Evolutionary conservation across 2,113 vertebrate genomes (phyloP), one percentile per base, ranked within the genome.

Genomic region (Blennius ocellaris): DNA sequence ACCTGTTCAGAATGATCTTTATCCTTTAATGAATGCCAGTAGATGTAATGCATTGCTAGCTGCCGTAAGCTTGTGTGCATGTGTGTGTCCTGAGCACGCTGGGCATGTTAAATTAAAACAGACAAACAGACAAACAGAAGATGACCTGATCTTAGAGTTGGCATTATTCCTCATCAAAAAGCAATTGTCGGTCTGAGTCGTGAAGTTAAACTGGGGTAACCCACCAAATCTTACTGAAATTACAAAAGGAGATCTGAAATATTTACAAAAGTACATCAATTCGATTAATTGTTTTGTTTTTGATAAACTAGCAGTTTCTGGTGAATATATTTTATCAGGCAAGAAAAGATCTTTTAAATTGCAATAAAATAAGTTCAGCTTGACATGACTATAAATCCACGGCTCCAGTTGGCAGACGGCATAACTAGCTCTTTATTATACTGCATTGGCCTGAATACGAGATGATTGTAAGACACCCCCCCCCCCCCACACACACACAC

Each of bases 1-100:
- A 30, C 21, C 59, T 59, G 49, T 57, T 74, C 38, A 78, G 77
- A 50, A 68, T 81, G 54, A 87, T 79, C 64, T 54, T 59, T 58
- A 87, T 79, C 64, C 54, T 59, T 58, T 59, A 67, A 60, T 73
- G 56, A 55, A 76, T 76, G 53, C 39, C 60, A 51, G 40, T 11
- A 15, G 74, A 81, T 74, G 57, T 56, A 55, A 55, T 68, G 53
- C n/a, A 58, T 45, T 45, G 75, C 56, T 60, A 49, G 57, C 43
- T 63, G 63, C 14, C 41, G 41, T 45, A 7, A 40, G 41, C 66
- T 21, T 76, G 40, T 57, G 48, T 58, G 53, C 49, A 30, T 59
- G 51, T 41, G 11, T 36, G 38, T 74, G 74, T 17, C 37, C 21
- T 69, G 58, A 38, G 66, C 58, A 14, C 57, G 55, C 56, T 66